Conservation (phyloP, 2,888 invertebrate genomes). For the Macroteleia sp. region DNA sequence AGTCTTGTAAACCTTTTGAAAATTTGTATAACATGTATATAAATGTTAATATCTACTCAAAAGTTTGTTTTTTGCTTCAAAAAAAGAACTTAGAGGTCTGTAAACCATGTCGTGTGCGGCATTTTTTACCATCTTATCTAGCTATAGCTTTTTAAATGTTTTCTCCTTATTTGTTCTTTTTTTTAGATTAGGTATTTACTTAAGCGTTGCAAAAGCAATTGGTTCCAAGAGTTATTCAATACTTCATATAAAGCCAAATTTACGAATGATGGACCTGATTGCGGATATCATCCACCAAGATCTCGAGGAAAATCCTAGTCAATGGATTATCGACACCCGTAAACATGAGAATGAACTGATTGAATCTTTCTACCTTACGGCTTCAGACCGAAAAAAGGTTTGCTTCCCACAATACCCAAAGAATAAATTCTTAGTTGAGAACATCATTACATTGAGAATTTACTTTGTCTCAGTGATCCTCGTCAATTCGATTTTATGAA, state of each 20-base stretch:
- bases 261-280: constrained; percentile 74
- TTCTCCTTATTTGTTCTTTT: no score
- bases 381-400: constrained; percentile 75
- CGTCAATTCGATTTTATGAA: constrained; percentile 21
- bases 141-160: no score
- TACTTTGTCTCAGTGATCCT: constrained; percentile 1
- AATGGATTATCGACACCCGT: constrained; percentile 74
- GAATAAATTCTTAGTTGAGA: background rate
- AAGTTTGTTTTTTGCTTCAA: no score
- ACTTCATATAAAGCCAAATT: constrained; percentile 71
- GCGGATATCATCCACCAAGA: constrained; percentile 70
- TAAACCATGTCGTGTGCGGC: no score
- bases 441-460: no score
- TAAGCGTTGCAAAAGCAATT: constrained; percentile 72
- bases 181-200: constrained; percentile 73
- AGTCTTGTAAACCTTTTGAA: no score
- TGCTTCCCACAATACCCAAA: constrained; percentile 1
- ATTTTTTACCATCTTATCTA: no score
- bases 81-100: no score
- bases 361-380: constrained; percentile 77
- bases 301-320: constrained; percentile 67
- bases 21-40: no score
- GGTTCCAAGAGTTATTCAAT: constrained; percentile 73
- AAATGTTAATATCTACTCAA: no score
- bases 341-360: constrained; percentile 71